Evolutionary conservation across 1,140 invertebrate species (phyloP).

Genomic region (Brachionus calyciflorus): DNA sequence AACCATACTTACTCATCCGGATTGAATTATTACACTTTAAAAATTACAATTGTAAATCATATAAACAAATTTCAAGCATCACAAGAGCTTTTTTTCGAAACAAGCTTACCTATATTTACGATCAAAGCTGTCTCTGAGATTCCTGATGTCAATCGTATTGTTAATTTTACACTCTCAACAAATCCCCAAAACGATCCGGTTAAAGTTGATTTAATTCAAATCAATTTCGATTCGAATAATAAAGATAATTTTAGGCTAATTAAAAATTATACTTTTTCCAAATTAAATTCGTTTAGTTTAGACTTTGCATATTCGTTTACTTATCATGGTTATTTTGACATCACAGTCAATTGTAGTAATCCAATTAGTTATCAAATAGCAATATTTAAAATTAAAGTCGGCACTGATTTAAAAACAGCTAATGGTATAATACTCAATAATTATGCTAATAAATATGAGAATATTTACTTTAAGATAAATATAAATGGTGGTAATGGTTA

Average conservation of each 20-base stretch:
- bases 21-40: neutral
- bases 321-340: neutral
- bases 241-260: neutral
- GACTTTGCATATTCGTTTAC: neutral
- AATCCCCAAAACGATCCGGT: neutral
- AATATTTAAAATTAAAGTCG: conserved; percentile 3
- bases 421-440: neutral
- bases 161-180: neutral
- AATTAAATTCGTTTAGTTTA: neutral
- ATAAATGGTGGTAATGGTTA: conserved; percentile 35
- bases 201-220: conserved; percentile 21
- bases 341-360: conserved; percentile 27
- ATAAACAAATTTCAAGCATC: neutral
- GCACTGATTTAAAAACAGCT: conserved; percentile 11
- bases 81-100: neutral
- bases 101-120: neutral
- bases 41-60: conserved; percentile 9
- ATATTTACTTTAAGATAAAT: neutral
- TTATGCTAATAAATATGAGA: neutral
- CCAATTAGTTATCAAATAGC: conserved; percentile 13
- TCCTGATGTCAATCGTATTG: neutral
- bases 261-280: conserved; percentile 17
- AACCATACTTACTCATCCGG: neutral
- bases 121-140: neutral
- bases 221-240: neutral